Percentiles rank a stretch among this genome's conserved stretches.
Evolutionary conservation across 1,140 invertebrate species (phyloP).

Genomic region (Sinella curviseta): DNA sequence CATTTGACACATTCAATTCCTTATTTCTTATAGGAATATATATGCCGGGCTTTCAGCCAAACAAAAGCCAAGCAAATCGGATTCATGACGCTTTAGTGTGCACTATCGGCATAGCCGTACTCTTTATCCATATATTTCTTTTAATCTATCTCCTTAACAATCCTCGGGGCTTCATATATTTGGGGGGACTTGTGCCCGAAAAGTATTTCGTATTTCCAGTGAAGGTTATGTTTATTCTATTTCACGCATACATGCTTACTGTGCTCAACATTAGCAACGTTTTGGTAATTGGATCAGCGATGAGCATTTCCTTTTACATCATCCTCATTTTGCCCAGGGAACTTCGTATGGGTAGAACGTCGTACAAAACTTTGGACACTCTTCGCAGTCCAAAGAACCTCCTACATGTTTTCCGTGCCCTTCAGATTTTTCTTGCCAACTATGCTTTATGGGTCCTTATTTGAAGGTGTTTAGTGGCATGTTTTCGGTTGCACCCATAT

Average conservation of each 20-base stretch:
- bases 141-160: background rate
- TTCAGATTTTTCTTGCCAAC: background rate
- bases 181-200: background rate
- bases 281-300: background rate
- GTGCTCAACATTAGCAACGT: background rate
- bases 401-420: background rate
- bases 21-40: background rate
- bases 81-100: background rate
- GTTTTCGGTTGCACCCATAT: background rate
- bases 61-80: background rate
- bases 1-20: too few species aligned
- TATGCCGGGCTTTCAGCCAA: background rate
- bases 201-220: background rate
- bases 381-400: background rate
- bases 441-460: background rate
- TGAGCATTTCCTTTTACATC: background rate
- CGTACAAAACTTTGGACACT: background rate
- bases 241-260: background rate
- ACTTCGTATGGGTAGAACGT: background rate
- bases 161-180: background rate
- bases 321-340: background rate
- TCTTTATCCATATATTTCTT: too few species aligned
- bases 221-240: background rate
- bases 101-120: background rate
- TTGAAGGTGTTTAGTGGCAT: background rate